Conservation (phyloP, 2,797 vertebrate genomes). For the Sphenopsis melanotis region DNA sequence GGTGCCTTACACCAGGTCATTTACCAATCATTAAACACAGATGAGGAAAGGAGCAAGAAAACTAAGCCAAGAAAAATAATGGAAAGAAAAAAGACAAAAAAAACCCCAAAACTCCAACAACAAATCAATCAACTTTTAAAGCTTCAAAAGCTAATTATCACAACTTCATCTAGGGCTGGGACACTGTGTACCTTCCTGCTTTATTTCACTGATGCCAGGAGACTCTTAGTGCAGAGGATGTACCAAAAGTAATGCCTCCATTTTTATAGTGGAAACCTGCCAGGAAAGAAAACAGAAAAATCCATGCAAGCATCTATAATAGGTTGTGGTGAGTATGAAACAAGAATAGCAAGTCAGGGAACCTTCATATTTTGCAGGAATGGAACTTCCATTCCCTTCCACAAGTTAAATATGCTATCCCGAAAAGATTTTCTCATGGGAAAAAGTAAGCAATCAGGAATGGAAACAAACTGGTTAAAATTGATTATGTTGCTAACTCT, state of each 20-base stretch:
- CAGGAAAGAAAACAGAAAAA: neutral
- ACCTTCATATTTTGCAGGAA: neutral
- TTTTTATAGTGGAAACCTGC: neutral
- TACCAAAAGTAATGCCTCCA: conserved; percentile 64
- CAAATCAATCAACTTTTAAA: neutral
- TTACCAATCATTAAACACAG: neutral
- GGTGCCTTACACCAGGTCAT: neutral
- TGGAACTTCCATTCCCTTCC: neutral
- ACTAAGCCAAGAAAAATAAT: neutral
- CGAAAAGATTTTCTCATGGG: conserved; percentile 27
- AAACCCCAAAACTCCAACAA: neutral
- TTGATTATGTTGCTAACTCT: neutral
- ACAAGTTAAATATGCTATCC: neutral
- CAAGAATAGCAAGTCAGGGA: conserved; percentile 1
- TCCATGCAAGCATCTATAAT: neutral
- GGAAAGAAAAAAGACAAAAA: neutral
- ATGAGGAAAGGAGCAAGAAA: neutral
- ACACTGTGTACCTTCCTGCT: conserved; percentile 24
- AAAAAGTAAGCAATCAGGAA: conserved; percentile 1
- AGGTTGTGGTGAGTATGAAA: neutral
- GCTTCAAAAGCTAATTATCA: neutral
- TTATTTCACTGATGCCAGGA: conserved; percentile 67
- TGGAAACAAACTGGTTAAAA: neutral
- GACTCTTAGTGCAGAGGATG: conserved; percentile 73
- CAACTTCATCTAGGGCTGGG: conserved; percentile 67